Evolutionary conservation across 2,797 vertebrate species (phyloP), one percentile per base, ranked within the genome.

Genomic region (Gadopsis bispinosus): DNA sequence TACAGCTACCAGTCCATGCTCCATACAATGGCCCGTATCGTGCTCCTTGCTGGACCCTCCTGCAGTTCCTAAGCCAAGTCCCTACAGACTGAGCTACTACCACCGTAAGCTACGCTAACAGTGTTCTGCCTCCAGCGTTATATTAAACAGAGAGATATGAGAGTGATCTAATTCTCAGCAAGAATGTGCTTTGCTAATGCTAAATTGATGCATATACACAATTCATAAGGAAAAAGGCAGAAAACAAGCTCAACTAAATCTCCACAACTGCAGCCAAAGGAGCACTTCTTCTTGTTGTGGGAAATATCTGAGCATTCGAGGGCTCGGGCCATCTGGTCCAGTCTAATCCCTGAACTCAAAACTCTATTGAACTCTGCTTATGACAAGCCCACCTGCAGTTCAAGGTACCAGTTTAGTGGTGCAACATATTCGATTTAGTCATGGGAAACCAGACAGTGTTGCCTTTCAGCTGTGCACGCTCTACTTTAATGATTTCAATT

Each of bases 321-420:
- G 54, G 81, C 67, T 81, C 47, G 1, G 59, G 43, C 55, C 78
- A 66, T 74, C 78, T 71, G 70, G 60, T 67, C 47, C 3, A 37
- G 16, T 55, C 53, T 62, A 31, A 37, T 12, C 53, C 13, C 67
- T 78, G 51, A 71, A 81, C 41, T 48, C 45, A 37, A 65, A 79
- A 53, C 43, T 29, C 11, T 54, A 16, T 63, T 78, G 22, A 70
- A 67, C 35, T 41, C 29, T 29, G 17, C 2, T 8, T 26, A 3
- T 33, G 43, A 51, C 64, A 56, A 68, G 55, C 22, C 31, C 63
- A 54, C 4, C 55, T 29, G 7, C 31, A 58, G 39, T 20, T 1
- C 39, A n/a, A 16, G 58, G 10, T 16, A 43, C 17, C 41, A 55
- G 31, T 3, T 11, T 17, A 47, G 65, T 22, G 20, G 31, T 22